phyloP scores from a whole-genome alignment of 2,113 vertebrate species.

The Lagenorhynchus albirostris region DNA sequence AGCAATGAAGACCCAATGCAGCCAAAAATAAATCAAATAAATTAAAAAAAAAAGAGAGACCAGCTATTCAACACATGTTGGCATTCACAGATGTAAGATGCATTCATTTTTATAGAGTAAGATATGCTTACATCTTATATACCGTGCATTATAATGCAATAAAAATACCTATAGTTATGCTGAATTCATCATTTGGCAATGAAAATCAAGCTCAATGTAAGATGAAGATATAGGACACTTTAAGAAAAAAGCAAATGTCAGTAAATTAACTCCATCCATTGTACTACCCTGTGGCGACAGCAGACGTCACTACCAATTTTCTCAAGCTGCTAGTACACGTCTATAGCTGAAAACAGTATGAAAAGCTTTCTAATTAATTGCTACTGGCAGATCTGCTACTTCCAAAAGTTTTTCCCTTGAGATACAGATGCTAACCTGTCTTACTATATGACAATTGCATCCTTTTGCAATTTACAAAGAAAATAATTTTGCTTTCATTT shows the following conservation, averaged over 20 bases:
- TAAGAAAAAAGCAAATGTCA: conserved; percentile 1
- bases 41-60: background rate
- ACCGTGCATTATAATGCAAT: background rate
- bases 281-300: conserved; percentile 64
- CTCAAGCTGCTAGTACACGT: conserved; percentile 37
- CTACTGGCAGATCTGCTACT: conserved; percentile 47
- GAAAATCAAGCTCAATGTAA: conserved; percentile 16
- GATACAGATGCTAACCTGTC: conserved; percentile 52
- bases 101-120: background rate
- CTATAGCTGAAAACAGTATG: conserved; percentile 32
- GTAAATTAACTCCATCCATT: conserved; percentile 57
- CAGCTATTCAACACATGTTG: background rate
- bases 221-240: conserved; percentile 48
- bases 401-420: conserved; percentile 39
- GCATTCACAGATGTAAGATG: background rate
- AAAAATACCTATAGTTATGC: background rate
- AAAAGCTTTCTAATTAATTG: conserved; percentile 68
- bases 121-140: background rate
- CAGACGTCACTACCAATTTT: conserved; percentile 67
- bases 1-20: too few relatives aligned
- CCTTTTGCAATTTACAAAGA: conserved; percentile 22
- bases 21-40: too few relatives aligned
- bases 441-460: conserved; percentile 26
- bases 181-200: conserved; percentile 32
- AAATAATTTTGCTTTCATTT: conserved; percentile 40